A percentile compares a stretch with the other conserved stretches of the same genome.
phyloP scores from a whole-genome alignment of 2,113 vertebrate genomes.

The Dissostichus mawsoni region DNA sequence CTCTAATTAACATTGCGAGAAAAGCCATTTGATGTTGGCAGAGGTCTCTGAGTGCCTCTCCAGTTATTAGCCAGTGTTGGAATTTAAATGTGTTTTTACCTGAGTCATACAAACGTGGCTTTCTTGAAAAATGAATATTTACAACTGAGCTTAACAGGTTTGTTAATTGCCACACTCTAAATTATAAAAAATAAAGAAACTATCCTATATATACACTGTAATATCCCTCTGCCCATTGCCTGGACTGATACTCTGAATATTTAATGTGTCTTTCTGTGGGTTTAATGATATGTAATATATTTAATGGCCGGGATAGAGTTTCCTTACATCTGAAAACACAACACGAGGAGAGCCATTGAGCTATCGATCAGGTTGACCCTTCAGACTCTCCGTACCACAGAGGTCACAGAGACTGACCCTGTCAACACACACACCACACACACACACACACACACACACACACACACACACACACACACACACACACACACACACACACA shows the following conservation, averaged over 20 bases:
- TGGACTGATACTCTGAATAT: background rate
- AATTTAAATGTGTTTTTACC: too few relatives aligned
- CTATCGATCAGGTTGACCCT: conserved; percentile 62
- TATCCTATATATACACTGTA: too few relatives aligned
- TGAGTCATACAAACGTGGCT: too few relatives aligned
- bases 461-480: conserved; percentile 7
- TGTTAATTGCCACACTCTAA: too few relatives aligned
- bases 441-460: conserved; percentile 15
- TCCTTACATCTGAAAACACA: conserved; percentile 37
- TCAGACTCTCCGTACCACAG: conserved; percentile 38
- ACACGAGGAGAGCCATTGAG: conserved; percentile 6
- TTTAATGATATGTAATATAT: conserved; percentile 19
- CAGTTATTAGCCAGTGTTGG: too few relatives aligned
- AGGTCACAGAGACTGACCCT: conserved; percentile 62
- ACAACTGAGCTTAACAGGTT: too few relatives aligned
- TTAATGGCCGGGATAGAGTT: conserved; percentile 11
- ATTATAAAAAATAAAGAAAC: background rate
- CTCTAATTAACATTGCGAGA: too few relatives aligned
- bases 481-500: too few relatives aligned
- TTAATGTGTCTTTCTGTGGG: background rate
- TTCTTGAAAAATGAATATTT: too few relatives aligned
- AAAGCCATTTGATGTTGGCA: too few relatives aligned
- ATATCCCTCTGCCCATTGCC: background rate
- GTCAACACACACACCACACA: background rate
- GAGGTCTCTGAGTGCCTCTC: too few relatives aligned